phyloP scores from a whole-genome alignment of 2,113 vertebrate genomes.

The Ammodytes marinus region DNA sequence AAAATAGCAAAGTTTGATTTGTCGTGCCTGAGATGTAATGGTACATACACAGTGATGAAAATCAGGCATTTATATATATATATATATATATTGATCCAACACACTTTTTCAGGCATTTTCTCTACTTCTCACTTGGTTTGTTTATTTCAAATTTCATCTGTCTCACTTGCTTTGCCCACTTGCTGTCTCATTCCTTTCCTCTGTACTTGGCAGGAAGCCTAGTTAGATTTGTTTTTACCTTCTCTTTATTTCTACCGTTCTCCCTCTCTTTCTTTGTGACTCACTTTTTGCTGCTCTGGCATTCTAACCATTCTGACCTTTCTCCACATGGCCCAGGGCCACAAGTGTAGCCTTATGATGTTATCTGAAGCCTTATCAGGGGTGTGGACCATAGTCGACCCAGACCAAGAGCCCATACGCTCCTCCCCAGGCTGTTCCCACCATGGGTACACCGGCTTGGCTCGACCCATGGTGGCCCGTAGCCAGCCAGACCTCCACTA shows the following conservation, averaged over 20 bases:
- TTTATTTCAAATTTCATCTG: constrained; percentile 50
- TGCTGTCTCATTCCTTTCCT: constrained; percentile 65
- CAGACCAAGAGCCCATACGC: constrained; percentile 54
- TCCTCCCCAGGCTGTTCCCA: constrained; percentile 73
- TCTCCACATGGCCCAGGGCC: constrained; percentile 58
- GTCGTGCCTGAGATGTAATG: neutral
- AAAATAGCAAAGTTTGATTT: constrained; percentile 7
- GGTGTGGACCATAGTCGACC: constrained; percentile 72
- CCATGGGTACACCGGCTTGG: constrained; percentile 56
- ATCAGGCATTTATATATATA: neutral
- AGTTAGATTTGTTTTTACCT: neutral
- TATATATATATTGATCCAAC: constrained; percentile 13
- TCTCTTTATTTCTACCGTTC: constrained; percentile 26
- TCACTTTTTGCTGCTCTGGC: constrained; percentile 25
- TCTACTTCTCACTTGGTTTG: constrained; percentile 15
- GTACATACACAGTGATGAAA: constrained; percentile 1
- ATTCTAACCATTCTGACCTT: constrained; percentile 53
- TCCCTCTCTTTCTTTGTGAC: constrained; percentile 20
- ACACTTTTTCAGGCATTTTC: constrained; percentile 2
- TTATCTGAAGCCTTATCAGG: constrained; percentile 82
- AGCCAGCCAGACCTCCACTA: constrained; percentile 70
- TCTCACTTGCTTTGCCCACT: constrained; percentile 41
- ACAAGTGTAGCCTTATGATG: constrained; percentile 68
- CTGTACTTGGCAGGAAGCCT: constrained; percentile 47
- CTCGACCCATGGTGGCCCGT: constrained; percentile 51